Conservation (phyloP, 2,113 vertebrate species). For the Phrynocephalus versicolor region DNA sequence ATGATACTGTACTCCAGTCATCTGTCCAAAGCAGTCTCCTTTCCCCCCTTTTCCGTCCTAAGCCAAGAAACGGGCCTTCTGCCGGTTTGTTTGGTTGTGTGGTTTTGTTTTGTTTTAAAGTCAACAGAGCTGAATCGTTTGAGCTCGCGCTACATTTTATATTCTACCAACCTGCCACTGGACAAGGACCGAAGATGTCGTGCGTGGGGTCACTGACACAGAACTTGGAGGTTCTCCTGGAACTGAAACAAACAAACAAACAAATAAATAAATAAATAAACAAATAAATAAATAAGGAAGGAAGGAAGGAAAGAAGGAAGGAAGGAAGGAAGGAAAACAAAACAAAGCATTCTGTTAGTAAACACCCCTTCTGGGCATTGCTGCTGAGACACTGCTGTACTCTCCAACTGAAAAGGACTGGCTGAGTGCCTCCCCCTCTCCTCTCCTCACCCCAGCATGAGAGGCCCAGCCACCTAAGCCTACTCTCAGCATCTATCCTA, state of each 20-base stretch:
- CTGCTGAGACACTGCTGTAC: rapidly evolving
- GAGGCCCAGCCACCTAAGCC: not conserved
- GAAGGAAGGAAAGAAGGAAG: no score
- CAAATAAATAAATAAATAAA: no score
- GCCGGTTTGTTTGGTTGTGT: no score
- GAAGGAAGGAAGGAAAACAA: no score
- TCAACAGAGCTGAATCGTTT: rapidly evolving
- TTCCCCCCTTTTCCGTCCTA: no score
- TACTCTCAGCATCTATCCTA: not conserved
- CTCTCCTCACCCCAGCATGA: not conserved
- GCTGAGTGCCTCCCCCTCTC: no score
- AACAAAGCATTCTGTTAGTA: not conserved
- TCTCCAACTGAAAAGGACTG: not conserved
- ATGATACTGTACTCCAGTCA: no score
- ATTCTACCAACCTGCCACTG: conserved; percentile 90
- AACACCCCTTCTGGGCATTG: not conserved
- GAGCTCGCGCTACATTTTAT: not conserved
- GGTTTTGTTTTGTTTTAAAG: rapidly evolving
- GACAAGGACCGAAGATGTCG: conserved; percentile 92
- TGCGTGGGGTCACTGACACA: conserved; percentile 86
- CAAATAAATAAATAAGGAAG: no score
- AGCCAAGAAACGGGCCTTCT: no score
- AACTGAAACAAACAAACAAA: conserved; percentile 75
- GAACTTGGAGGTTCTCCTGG: conserved; percentile 90
- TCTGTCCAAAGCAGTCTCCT: no score